Evolutionary conservation across 2,888 invertebrate genomes (phyloP).

Genomic region (Hirtodrosophila duncani): DNA sequence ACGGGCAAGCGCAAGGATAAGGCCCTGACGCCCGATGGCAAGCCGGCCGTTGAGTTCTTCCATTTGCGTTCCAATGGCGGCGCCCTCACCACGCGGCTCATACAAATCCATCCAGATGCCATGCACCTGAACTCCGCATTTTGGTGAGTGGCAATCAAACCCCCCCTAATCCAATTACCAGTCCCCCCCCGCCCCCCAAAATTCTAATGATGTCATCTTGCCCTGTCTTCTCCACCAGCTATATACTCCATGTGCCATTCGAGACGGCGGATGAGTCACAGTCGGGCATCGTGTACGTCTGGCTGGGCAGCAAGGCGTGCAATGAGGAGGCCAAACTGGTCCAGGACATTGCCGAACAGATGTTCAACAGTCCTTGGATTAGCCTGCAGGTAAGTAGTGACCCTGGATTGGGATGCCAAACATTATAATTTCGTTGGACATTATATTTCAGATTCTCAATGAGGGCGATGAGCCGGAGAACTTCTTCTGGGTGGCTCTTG

Average conservation of each 20-base stretch:
- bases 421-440: too few relatives aligned
- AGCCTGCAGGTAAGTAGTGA: slow-evolving; percentile 86
- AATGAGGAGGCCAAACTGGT: slow-evolving; percentile 91
- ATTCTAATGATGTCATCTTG: background rate
- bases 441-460: slow-evolving; percentile 83
- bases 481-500: slow-evolving; percentile 98
- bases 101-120: slow-evolving; percentile 93
- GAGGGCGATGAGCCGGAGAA: slow-evolving; percentile 99
- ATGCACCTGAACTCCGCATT: slow-evolving; percentile 93
- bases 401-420: too few relatives aligned
- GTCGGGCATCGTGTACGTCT: slow-evolving; percentile 95
- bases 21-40: slow-evolving; percentile 75
- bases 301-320: slow-evolving; percentile 93
- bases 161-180: background rate
- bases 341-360: slow-evolving; percentile 94
- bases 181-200: background rate
- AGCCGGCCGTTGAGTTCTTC: slow-evolving; percentile 90
- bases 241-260: slow-evolving; percentile 94
- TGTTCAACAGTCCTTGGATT: slow-evolving; percentile 91
- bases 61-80: slow-evolving; percentile 98
- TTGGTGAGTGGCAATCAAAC: too few relatives aligned
- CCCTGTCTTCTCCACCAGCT: slow-evolving; percentile 80
- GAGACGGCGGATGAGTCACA: slow-evolving; percentile 88
- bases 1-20: slow-evolving; percentile 87
- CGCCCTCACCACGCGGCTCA: slow-evolving; percentile 92